Base-by-base conservation (phyloP, 2,888 invertebrate genomes). In the Drosophila pseudotakahashii region DNA sequence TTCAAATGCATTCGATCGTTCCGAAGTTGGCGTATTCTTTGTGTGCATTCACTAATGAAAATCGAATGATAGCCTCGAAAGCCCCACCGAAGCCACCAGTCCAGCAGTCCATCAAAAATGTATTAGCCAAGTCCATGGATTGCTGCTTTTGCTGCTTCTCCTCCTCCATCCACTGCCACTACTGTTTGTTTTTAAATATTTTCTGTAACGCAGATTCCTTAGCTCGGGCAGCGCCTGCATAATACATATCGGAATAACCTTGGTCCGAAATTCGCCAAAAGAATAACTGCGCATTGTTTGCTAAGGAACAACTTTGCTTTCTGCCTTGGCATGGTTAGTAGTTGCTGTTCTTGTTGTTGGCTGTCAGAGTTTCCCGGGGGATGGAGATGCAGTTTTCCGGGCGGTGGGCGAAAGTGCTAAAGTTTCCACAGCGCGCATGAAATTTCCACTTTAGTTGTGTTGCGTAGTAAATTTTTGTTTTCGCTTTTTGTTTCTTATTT, bases 271-370 rank as follows among this genome's bases (percentile, higher is more conserved):
- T 80, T 73, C 75, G 62, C 70, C 75, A 78, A 73, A 78, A 86
- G 83, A 86, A 84, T 88, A 83, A 78, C 81, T 83, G 75, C 60
- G 79, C 81, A 88, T 84, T 84, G 86, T 88, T 84, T 77, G 83
- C 72, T 67, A 73, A 85, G 77, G 81, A 83, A 83, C 68, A 84
- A 84, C 75, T 83, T 82, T 87, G 61, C 76, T 73, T 78, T 74
- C 71, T 78, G 73, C 66, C 60, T 52, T 50, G 61, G 69, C 51
- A 69, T 69, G 70, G 63, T 71, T 32, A 16, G 45, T 60, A 11
- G 45, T 60, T 64, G 51, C 69, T 53, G 60, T 41, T 67, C 41
- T 71, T 19, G 19, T 19, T 55, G 58, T 41, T 69, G 63, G 55
- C 62, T 58, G 47, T 59, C 47, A 62, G 60, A 55, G 53, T 55